Evolutionary conservation across 2,888 invertebrate species (phyloP).

Genomic region (Macrophya alboannulata): DNA sequence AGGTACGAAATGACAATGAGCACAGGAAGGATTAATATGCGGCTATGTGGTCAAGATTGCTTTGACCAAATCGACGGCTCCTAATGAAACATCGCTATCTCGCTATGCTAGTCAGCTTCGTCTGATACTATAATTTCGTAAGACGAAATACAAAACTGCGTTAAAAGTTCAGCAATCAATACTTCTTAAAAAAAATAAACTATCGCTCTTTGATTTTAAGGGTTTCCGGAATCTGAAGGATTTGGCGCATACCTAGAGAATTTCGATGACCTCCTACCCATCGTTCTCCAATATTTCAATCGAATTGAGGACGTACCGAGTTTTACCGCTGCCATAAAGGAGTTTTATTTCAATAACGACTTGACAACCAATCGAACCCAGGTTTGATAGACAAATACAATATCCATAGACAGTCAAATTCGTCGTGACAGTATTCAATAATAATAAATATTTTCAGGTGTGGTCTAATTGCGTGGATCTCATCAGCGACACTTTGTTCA

Average conservation of each 20-base stretch:
- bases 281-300: background rate
- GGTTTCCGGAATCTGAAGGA: background rate
- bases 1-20: background rate
- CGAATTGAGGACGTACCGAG: background rate
- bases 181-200: background rate
- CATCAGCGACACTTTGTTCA: background rate
- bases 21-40: background rate
- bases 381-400: background rate
- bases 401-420: background rate
- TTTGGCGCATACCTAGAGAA: background rate
- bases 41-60: no score
- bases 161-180: background rate
- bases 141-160: no score
- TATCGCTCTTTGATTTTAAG: background rate
- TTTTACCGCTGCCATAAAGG: background rate
- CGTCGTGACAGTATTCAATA: background rate
- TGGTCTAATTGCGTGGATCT: background rate
- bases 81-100: no score
- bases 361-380: background rate
- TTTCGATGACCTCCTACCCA: slow-evolving; percentile 13
- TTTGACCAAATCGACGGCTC: no score
- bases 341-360: slow-evolving; percentile 42
- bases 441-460: background rate
- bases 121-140: no score
- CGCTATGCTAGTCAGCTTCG: no score